Percentiles rank a stretch among this genome's conserved stretches.
phyloP scores from a whole-genome alignment of 1,140 invertebrate genomes.

The Drosophila paulistorum region DNA sequence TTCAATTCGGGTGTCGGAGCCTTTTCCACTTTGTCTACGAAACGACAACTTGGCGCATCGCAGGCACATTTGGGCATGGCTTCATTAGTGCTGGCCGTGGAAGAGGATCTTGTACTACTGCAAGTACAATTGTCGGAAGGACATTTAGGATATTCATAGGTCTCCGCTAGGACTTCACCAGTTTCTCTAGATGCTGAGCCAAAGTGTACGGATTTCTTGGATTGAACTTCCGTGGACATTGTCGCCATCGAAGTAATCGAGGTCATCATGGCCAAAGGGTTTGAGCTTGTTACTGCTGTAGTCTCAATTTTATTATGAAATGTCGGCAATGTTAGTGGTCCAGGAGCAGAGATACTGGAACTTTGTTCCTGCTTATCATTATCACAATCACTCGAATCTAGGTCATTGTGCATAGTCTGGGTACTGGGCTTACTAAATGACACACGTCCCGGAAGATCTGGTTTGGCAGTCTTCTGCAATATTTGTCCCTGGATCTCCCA shows the following conservation, averaged over 20 bases:
- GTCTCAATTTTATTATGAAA: conserved; percentile 45
- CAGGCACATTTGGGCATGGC: conserved; percentile 64
- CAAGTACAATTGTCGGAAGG: conserved; percentile 79
- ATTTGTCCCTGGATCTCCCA: conserved; percentile 25
- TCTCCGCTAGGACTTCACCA: conserved; percentile 68
- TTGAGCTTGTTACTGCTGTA: background rate
- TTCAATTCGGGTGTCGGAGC: conserved; percentile 55
- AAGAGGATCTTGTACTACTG: conserved; percentile 75
- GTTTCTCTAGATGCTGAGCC: conserved; percentile 48
- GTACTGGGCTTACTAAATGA: conserved; percentile 73
- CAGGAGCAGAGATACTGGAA: conserved; percentile 65
- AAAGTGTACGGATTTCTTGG: conserved; percentile 76
- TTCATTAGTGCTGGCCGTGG: conserved; percentile 68
- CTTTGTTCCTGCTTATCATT: conserved; percentile 67
- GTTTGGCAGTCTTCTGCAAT: conserved; percentile 59
- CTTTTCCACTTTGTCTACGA: conserved; percentile 39
- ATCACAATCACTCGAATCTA: conserved; percentile 77
- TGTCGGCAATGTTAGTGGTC: conserved; percentile 54
- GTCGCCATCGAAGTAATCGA: background rate
- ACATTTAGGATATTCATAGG: conserved; percentile 79
- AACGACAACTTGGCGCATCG: conserved; percentile 66
- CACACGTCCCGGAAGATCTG: conserved; percentile 77
- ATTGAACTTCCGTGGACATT: conserved; percentile 32
- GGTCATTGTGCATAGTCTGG: conserved; percentile 42
- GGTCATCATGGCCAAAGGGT: too few relatives aligned